These are phyloP conservation scores for Mus spretus DNA, from an alignment of 2,797 vertebrate species.

Conservation along the genomic window DNA sequence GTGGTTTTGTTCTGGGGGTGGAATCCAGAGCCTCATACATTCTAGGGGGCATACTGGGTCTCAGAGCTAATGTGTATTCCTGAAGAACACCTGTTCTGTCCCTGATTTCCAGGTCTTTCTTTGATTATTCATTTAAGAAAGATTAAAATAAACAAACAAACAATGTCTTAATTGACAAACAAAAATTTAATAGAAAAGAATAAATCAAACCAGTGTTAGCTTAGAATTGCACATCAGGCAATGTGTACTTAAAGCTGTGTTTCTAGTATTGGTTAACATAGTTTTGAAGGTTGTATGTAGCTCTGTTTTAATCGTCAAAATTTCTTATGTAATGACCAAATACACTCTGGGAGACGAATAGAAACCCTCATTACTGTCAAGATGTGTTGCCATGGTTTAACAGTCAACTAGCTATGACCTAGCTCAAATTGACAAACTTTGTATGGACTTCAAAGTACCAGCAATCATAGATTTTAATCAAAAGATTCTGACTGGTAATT, in stretches of 20 bases:
- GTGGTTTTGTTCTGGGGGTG: neutral
- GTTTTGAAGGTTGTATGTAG: neutral
- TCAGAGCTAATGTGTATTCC: neutral
- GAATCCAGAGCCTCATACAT: neutral
- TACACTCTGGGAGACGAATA: neutral
- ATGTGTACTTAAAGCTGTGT: neutral
- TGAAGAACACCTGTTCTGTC: neutral
- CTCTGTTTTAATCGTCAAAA: neutral
- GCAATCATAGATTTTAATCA: slow-evolving; percentile 40
- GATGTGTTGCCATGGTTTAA: neutral
- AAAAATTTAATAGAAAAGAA: neutral
- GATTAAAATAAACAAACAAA: neutral
- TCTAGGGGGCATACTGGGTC: no score
- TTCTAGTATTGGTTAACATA: neutral
- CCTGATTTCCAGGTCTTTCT: neutral
- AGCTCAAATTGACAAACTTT: neutral
- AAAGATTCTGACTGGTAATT: slow-evolving; percentile 21
- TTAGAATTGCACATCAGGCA: neutral
- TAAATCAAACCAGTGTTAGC: neutral
- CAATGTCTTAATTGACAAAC: neutral
- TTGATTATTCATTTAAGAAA: slow-evolving; percentile 34
- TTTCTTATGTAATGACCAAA: neutral
- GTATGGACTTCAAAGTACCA: slow-evolving; percentile 25
- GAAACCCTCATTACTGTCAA: neutral
- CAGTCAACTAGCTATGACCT: neutral